Evolutionary conservation across 1,140 invertebrate species (phyloP), one percentile per base, ranked within the genome.

Genomic region (Agrilus planipennis): DNA sequence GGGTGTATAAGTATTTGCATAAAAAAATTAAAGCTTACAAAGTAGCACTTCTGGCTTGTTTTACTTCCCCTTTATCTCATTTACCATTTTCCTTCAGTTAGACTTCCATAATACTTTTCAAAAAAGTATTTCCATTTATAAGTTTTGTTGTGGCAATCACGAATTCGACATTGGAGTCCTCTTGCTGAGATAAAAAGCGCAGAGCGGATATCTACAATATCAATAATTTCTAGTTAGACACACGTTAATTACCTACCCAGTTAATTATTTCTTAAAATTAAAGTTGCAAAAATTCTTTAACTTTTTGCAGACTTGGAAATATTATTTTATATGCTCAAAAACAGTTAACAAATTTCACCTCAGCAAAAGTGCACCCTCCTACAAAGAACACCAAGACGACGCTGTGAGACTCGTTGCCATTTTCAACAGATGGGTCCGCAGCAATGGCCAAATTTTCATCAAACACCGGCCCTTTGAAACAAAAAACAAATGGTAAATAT

Each of bases 321-420:
- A n/a, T n/a, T n/a, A n/a, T n/a, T n/a, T n/a, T n/a, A n/a, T n/a
- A n/a, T n/a, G n/a, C n/a, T n/a, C n/a, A n/a, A n/a, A n/a, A n/a
- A n/a, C n/a, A n/a, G n/a, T n/a, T n/a, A n/a, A n/a, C n/a, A n/a
- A n/a, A 30, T 10, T 12, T 75, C 61, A 62, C 60, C 52, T 98
- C 94, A 2, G 91, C 86, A 69, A 84, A 95, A 0, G 93, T 98
- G 58, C 91, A 92, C 2, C 94, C 94, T 9, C 94, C 93, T 15
- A 97, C 79, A 58, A 96, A 95, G 58, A 94, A 90, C 1, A 97
- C 88, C 4, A 97, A 61, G n/a, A 92, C 80, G 1, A 91, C 77
- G 54, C 76, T 76, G 1, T 81, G 73, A 31, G 72, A 72, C 44
- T 88, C 81, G 6, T 72, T 70, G 32, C 52, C 51, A 16, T 34